These are phyloP conservation scores for Chalcis sispes DNA, from an alignment of 2,888 invertebrate species.

Conservation along the genomic window DNA sequence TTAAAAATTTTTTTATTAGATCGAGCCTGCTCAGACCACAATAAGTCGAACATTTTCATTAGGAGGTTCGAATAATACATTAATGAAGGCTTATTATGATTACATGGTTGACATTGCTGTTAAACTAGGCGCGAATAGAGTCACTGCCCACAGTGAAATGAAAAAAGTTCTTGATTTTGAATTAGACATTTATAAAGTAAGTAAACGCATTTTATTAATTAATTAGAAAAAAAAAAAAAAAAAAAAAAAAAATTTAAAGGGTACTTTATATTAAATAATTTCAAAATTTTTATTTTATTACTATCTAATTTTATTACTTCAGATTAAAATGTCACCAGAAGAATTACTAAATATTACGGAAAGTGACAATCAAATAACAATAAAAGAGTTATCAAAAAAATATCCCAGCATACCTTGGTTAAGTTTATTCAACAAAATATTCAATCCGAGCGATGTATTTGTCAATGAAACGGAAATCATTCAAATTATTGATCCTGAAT, in stretches of 20 bases:
- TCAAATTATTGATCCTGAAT: constrained; percentile 86
- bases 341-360: constrained; percentile 90
- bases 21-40: not conserved
- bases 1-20: constrained; percentile 5
- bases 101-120: constrained; percentile 91
- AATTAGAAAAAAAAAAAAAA: too few relatives aligned
- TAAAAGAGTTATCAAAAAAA: constrained; percentile 83
- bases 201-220: too few relatives aligned
- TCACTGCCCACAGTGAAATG: constrained; percentile 79
- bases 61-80: constrained; percentile 86
- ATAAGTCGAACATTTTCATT: constrained; percentile 77
- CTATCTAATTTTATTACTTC: constrained; percentile 77
- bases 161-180: constrained; percentile 89
- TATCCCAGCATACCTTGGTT: constrained; percentile 89
- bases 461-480: constrained; percentile 84
- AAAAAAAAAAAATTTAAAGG: too few relatives aligned
- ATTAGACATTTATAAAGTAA: constrained; percentile 91
- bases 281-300: not conserved
- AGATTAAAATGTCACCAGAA: constrained; percentile 83
- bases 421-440: constrained; percentile 86
- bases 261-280: not conserved
- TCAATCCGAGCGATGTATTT: constrained; percentile 81
- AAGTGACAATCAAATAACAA: constrained; percentile 90
- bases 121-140: constrained; percentile 86
- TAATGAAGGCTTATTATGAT: constrained; percentile 87